Conservation (phyloP, 2,888 invertebrate species). For the Aleiodes alternator region DNA sequence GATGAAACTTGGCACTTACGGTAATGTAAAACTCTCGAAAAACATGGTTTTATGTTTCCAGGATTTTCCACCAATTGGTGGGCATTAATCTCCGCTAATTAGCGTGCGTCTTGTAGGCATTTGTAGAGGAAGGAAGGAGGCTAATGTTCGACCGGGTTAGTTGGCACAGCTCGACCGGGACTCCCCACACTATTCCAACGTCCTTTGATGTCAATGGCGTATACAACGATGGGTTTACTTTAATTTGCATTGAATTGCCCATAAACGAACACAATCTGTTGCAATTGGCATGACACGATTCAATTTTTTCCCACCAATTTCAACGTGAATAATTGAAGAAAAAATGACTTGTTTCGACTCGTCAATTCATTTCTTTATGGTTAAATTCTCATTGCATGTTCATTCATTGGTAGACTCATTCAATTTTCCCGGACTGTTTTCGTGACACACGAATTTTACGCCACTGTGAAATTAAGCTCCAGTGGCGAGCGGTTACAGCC, state of each 20-base stretch:
- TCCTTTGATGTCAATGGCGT: slow-evolving; percentile 68
- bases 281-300: slow-evolving; percentile 16
- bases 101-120: slow-evolving; percentile 65
- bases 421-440: background rate
- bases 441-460: slow-evolving; percentile 56
- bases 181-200: slow-evolving; percentile 36
- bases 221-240: slow-evolving; percentile 43
- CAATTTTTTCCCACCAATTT: too few relatives aligned
- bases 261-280: background rate
- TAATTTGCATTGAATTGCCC: slow-evolving; percentile 2
- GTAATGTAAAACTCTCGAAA: slow-evolving; percentile 21
- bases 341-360: too few relatives aligned
- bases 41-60: slow-evolving; percentile 31
- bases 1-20: slow-evolving; percentile 27
- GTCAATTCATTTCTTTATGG: background rate
- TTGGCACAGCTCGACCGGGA: slow-evolving; percentile 54
- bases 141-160: slow-evolving; percentile 59
- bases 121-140: slow-evolving; percentile 42
- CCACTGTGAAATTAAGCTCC: slow-evolving; percentile 70
- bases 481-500: slow-evolving; percentile 70
- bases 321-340: too few relatives aligned
- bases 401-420: background rate
- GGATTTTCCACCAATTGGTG: slow-evolving; percentile 68
- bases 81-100: slow-evolving; percentile 71
- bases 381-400: background rate